Evolutionary conservation across 2,888 invertebrate species (phyloP).

Genomic region (Eilema griseolum): DNA sequence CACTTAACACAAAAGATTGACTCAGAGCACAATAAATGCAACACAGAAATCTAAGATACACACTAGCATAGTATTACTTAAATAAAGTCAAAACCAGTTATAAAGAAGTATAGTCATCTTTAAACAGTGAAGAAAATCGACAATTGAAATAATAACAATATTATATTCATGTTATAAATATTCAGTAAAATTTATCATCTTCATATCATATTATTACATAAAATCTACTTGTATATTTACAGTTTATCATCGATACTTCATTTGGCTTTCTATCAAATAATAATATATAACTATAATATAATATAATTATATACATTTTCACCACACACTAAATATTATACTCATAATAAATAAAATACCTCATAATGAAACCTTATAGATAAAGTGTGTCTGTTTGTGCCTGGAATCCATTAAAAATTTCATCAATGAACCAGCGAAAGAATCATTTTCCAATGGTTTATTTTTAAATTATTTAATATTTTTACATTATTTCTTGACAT

Average conservation of each 20-base stretch:
- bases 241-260: constrained; percentile 1
- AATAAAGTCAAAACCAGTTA: constrained; percentile 51
- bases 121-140: constrained; percentile 38
- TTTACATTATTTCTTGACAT: no score
- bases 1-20: constrained; percentile 43
- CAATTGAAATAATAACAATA: constrained; percentile 27
- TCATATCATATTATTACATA: constrained; percentile 10
- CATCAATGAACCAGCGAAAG: no score
- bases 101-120: constrained; percentile 32
- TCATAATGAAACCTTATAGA: neutral
- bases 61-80: constrained; percentile 63
- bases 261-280: neutral
- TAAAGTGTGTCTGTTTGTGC: neutral
- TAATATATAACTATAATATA: neutral
- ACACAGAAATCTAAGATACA: constrained; percentile 60
- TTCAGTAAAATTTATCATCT: constrained; percentile 2
- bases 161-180: neutral
- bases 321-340: neutral
- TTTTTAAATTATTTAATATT: no score
- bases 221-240: neutral
- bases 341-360: neutral
- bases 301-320: neutral
- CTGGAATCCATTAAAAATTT: neutral
- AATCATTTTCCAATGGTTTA: no score
- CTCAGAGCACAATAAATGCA: constrained; percentile 69